phyloP scores from a whole-genome alignment of 2,113 vertebrate genomes.

The Hyperopisus bebe region DNA sequence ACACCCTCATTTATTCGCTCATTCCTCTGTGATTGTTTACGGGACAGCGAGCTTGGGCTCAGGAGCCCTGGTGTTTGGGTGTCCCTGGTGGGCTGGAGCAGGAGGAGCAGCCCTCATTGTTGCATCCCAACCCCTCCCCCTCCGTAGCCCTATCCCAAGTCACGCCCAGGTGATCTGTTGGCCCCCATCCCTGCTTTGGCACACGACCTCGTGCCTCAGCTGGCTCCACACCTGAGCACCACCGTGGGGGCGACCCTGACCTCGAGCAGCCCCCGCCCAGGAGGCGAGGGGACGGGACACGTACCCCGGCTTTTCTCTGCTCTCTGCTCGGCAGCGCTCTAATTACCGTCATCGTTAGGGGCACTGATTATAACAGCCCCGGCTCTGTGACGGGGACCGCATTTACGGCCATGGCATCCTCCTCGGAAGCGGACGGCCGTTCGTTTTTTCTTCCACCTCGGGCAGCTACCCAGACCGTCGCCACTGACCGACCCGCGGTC shows the following conservation, averaged over 20 bases:
- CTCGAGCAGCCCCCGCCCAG: not conserved
- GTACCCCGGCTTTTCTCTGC: not conserved
- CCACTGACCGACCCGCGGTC: not conserved
- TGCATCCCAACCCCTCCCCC: not conserved
- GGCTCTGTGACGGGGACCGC: not conserved
- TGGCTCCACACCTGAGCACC: slow-evolving; percentile 17
- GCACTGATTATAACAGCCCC: not conserved
- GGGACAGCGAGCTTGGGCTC: not conserved
- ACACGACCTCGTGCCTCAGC: slow-evolving; percentile 9
- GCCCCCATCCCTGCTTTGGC: slow-evolving; percentile 10
- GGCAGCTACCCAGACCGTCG: not conserved
- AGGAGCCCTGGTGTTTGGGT: not conserved
- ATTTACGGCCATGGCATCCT: not conserved
- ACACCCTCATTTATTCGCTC: slow-evolving; percentile 12
- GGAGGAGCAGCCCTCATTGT: not conserved
- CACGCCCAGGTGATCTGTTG: slow-evolving; percentile 14
- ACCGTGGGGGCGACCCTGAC: not conserved
- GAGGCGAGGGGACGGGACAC: not conserved
- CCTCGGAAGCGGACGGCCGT: not conserved
- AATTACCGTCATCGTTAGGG: slow-evolving; percentile 2
- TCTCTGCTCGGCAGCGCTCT: not conserved
- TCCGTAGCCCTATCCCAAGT: not conserved
- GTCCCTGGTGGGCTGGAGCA: not conserved
- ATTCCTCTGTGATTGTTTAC: slow-evolving; percentile 16
- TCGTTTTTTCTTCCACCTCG: not conserved